Conservation (phyloP, 2,797 vertebrate genomes). For the Malurus leucopterus region DNA sequence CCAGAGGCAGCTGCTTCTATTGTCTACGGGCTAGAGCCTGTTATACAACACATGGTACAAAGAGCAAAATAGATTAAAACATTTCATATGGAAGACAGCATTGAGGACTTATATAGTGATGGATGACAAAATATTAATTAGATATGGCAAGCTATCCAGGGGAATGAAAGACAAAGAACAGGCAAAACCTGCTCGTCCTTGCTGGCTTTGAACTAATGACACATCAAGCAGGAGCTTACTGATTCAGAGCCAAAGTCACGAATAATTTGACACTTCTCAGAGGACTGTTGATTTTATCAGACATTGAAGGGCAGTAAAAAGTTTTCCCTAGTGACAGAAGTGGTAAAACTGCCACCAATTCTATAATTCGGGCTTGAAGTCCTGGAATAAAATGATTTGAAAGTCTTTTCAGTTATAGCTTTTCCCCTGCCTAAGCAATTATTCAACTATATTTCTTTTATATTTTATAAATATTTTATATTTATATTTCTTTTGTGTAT, state of each 20-base stretch:
- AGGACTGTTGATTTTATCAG: conserved; percentile 26
- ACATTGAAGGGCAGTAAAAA: conserved; percentile 4
- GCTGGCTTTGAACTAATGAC: conserved; percentile 43
- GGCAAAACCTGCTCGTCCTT: background rate
- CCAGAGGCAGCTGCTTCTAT: background rate
- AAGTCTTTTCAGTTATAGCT: background rate
- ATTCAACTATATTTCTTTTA: conserved; percentile 21
- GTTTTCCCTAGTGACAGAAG: background rate
- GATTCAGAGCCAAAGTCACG: conserved; percentile 2
- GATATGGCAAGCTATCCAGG: conserved; percentile 20
- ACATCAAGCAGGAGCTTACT: conserved; percentile 15
- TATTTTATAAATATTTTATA: conserved; percentile 41
- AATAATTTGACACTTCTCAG: conserved; percentile 32
- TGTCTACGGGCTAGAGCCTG: background rate
- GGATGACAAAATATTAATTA: conserved; percentile 48
- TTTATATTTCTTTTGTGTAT: conserved; percentile 6
- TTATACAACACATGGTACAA: conserved; percentile 4
- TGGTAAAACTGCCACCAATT: background rate
- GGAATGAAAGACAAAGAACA: conserved; percentile 24
- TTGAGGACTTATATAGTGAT: background rate
- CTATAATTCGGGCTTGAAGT: background rate
- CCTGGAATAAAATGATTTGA: background rate
- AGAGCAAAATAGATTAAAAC: conserved; percentile 50
- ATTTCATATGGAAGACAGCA: conserved; percentile 33
- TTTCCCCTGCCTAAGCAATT: background rate